Percentiles rank a stretch among this genome's conserved stretches.
Evolutionary conservation across 2,888 invertebrate genomes (phyloP).

Genomic region (Sabellastarte sp.): DNA sequence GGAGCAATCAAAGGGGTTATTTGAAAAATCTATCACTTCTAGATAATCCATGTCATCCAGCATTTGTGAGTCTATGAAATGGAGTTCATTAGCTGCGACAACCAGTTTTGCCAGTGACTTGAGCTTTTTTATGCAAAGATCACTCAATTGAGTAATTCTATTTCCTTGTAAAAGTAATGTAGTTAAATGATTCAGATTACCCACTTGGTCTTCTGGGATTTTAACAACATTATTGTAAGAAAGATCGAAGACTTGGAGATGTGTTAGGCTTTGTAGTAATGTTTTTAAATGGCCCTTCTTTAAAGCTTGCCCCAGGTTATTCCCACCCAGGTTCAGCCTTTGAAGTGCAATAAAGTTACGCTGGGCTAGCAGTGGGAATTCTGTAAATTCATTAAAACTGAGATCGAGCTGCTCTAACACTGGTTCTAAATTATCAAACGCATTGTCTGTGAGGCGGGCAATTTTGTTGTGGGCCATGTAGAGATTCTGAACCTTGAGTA

Average conservation of each 20-base stretch:
- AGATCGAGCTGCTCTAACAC: slow-evolving; percentile 24
- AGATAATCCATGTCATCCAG: slow-evolving; percentile 24
- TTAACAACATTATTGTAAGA: slow-evolving; percentile 14
- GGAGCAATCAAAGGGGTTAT: slow-evolving; percentile 28
- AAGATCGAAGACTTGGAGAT: slow-evolving; percentile 19
- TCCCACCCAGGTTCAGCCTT: slow-evolving; percentile 12
- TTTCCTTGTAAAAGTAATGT: slow-evolving; percentile 28
- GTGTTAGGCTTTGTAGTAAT: slow-evolving; percentile 15
- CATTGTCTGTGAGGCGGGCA: slow-evolving; percentile 8
- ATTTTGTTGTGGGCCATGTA: slow-evolving; percentile 23
- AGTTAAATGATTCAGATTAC: slow-evolving; percentile 21
- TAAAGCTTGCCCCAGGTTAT: slow-evolving; percentile 15
- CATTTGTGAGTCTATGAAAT: slow-evolving; percentile 17
- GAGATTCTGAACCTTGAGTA: slow-evolving; percentile 16
- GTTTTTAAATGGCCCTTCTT: slow-evolving; percentile 4
- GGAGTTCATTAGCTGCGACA: slow-evolving; percentile 23
- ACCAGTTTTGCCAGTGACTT: slow-evolving; percentile 25
- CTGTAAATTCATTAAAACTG: slow-evolving; percentile 23
- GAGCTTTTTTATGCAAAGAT: slow-evolving; percentile 15
- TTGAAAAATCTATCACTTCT: slow-evolving; percentile 27
- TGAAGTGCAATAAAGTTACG: slow-evolving; percentile 18
- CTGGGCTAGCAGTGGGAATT: slow-evolving; percentile 10
- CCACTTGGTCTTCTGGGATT: slow-evolving; percentile 9
- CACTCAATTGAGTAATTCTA: slow-evolving; percentile 14
- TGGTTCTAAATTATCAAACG: slow-evolving; percentile 20